These are phyloP conservation scores for Eidolon helvum DNA, from an alignment of 2,113 vertebrate genomes.

Conservation along the genomic window DNA sequence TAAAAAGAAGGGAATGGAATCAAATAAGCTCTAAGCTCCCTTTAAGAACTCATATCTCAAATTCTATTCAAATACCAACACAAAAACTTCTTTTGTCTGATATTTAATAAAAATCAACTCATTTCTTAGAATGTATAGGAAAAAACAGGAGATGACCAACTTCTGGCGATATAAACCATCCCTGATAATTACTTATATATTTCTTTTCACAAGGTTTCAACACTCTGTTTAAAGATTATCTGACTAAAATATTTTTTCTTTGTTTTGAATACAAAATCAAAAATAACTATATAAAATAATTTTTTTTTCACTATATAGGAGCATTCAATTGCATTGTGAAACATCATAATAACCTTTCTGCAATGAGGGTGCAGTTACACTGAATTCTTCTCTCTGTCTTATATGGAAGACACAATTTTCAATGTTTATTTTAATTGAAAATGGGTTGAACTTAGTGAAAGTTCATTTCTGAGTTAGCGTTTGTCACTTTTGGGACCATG, in stretches of 20 bases:
- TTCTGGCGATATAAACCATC: neutral
- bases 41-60: neutral
- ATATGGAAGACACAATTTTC: neutral
- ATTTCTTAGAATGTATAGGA: neutral
- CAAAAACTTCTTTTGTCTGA: neutral
- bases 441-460: neutral
- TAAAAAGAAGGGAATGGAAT: neutral
- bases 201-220: neutral
- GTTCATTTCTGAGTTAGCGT: neutral
- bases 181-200: neutral
- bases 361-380: neutral
- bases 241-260: neutral
- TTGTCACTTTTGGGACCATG: neutral
- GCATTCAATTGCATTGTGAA: neutral
- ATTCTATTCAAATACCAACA: neutral
- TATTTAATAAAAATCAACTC: neutral
- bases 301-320: neutral
- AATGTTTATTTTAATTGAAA: neutral
- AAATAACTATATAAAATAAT: neutral
- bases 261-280: neutral
- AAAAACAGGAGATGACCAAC: neutral
- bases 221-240: neutral
- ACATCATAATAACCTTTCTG: neutral
- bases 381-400: neutral
- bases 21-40: neutral